Base-by-base conservation (phyloP, 2,113 vertebrate genomes). In the Sander lucioperca region DNA sequence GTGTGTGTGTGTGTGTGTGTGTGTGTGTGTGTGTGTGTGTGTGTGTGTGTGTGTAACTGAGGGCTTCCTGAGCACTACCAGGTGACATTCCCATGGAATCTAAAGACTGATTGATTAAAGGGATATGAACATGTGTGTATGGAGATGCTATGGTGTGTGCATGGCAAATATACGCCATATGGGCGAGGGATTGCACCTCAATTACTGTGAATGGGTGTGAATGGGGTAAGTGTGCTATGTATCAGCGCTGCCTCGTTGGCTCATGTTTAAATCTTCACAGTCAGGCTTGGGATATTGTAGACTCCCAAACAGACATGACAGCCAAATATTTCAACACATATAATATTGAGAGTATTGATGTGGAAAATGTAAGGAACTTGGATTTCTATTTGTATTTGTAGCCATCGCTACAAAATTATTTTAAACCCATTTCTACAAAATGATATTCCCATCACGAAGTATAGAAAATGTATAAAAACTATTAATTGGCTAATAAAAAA, bases 81-180 rank as follows among this genome's bases (percentile, higher is more conserved):
- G 85, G 82, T 93, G 89, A 94, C 91, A 93, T 90, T 92, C 82
- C 83, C 84, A 74, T 89, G 88, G 78, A 91, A 89, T 83, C 83
- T 81, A 86, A 82, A 87, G 57, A 89, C 86, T 94, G 91, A 94
- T 94, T 94, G 91, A 94, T 93, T 94, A 88, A 91, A 92, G 77
- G 72, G 85, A 80, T 88, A 80, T 87, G 88, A 86, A 65, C 74
- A 87, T 88, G 88, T 89, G 90, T 88, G 82, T 85, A 63, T 79
- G 74, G 74, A 77, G 75, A 85, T 84, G 71, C 36, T 79, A 69
- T 43, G 75, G 85, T 80, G 81, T 75, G 47, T 84, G 86, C 73
- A 69, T 87, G 84, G 86, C 16, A 82, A 87, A 91, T 89, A 79
- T 74, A 47, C 71, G 59, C 89, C 94, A 91, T 91, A 93, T 90